Evolutionary conservation across 2,888 invertebrate genomes (phyloP), one percentile per base, ranked within the genome.

Genomic region (Pandemis heparana): DNA sequence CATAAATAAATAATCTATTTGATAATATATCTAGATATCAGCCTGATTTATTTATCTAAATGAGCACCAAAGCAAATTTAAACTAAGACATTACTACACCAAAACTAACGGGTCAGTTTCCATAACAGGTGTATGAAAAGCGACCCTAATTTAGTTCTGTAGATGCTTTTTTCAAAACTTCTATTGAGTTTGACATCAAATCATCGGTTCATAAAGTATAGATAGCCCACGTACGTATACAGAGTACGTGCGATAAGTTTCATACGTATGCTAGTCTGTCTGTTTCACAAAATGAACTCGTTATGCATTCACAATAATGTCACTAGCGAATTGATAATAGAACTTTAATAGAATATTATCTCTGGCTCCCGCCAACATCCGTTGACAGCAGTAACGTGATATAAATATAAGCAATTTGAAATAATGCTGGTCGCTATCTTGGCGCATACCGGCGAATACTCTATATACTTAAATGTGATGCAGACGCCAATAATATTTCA

Each of bases 361-460:
- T 79, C 69, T 68, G 77, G 66, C 83, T 71, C 85, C 83, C 85
- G 81, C 86, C 86, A 82, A 84, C 82, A 86, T 90, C 89, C 89
- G 85, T 66, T 79, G 76, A 68, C 38, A 60, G 10, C 70, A 72
- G 1, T 23, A 9, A 12, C 74, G 82, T 81, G 85, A 87, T 86
- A 87, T 32, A 32, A 32, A 32, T 85, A 83, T 79, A 76, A 56
- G 77, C 77, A 72, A 79, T 78, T 80, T 76, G 78, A 71, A 65
- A 62, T 69, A 53, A 23, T 23, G 23, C 12, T 12, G 4, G 18
- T 5, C 56, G 9, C 56, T 23, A 51, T 16, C 51, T 51, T 51
- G 16, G 51, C 51, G 16, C 51, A 51, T 51, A 51, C 51, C 16
- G 1, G 16, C 16, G 16, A 1, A 7, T 16, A 16, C 5, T 16